Base-by-base conservation (phyloP, 2,797 vertebrate species). In the Eulemur mongoz region DNA sequence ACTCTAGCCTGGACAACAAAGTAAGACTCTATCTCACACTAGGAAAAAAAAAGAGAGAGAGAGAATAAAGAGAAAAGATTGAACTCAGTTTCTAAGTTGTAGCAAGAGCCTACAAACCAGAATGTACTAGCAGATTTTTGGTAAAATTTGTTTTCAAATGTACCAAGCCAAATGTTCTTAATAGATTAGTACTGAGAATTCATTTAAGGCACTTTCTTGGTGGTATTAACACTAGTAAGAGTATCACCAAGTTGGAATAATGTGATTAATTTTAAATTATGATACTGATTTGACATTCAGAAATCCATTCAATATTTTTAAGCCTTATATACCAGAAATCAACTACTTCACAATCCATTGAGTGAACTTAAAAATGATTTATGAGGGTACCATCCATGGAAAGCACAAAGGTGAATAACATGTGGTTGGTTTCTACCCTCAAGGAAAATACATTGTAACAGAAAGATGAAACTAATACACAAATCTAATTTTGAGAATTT, bases 181-280 rank as follows among this genome's bases (percentile, higher is more conserved):
- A 25, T 7, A 93, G 38, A 89, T 73, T 78, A 72, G 38, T 63
- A 75, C 57, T 86, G 13, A 78, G 45, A 92, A 91, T 91, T 78
- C 61, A 82, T 13, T 63, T 63, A 73, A 93, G 50, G n/a, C 3
- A 65, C 22, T 63, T 94, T 85, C 14, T 50, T 72, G 11, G n/a
- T 30, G 17, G 20, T 82, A 23, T 52, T 97, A 93, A 35, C 50
- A 50, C 4, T 72, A 83, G 72, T 7, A 91, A 72, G 61, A 67
- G 8, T 35, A 86, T 40, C 15, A 79, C 3, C 48, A 59, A 85
- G 32, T 27, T 93, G 23, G 22, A 93, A 76, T 65, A 91, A 91
- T 40, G 20, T 73, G 61, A 89, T 87, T 89, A 43, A 93, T 69
- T 91, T 76, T 86, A 89, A 96, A 82, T 35, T 67, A 25, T 63